Evolutionary conservation across 92 coral and sea anemone genomes (phyloP), one percentile per base, ranked within the genome.

Genomic region (Umimayanthus kanabou): DNA sequence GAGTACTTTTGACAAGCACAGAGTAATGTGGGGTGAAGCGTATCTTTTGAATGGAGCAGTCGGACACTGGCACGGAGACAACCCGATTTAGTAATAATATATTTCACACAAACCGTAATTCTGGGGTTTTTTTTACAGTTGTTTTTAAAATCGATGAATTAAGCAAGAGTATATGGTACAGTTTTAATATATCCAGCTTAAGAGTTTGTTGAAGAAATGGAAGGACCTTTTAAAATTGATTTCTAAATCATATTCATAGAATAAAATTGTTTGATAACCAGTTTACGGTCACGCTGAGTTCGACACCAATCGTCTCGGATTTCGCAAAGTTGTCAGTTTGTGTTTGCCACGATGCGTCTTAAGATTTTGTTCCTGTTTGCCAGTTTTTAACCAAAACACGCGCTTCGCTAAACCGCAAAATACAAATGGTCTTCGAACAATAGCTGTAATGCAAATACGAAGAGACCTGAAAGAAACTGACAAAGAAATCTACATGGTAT

Each of bases 401-500:
- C 77, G 87, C 87, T 45, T 47, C 66, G 26, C 65, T 5, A 67
- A 83, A 83, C 79, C 78, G 58, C 78, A 29, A 43, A 70, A 25
- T 42, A 70, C 86, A 82, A 82, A 82, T 82, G 76, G 10, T 5
- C 29, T 6, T 26, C 28, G 55, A 4, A 83, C 78, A 70, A 83
- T 69, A 83, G 66, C 65, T 18, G 25, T 22, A 83, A 45, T 43
- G 64, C 66, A 82, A 69, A 82, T 43, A 45, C 13, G 14, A 61
- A 37, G 70, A 47, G 43, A 43, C 73, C 26, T 28, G 87, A 53
- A 29, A 45, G 76, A 83, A 67, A 47, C 13, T 49, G 71, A 83
- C 87, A 83, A 80, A 15, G 87, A 70, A 83, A 83, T 83, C 78
- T 83, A 83, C 87, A 83, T 83, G 87, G 26, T 70, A 83, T 83